Percentiles rank a stretch among this genome's conserved stretches.
Conservation (phyloP, 92 coral and sea anemone species). For the Anthopleura xanthogrammica region DNA sequence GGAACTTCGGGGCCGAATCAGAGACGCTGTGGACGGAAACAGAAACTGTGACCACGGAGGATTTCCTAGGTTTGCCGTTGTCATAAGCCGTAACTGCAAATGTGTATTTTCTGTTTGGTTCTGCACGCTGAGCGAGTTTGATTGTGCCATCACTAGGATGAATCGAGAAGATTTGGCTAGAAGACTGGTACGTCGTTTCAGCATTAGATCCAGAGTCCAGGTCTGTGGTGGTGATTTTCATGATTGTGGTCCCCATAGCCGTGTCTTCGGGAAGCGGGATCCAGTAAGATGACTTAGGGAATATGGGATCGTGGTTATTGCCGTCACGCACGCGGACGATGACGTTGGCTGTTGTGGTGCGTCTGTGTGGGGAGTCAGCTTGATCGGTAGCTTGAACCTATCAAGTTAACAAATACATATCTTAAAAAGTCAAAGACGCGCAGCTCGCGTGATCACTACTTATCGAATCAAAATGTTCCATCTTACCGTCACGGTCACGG, state of each 20-base stretch:
- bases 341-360: conserved; percentile 67
- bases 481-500: too few relatives aligned
- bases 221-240: conserved; percentile 73
- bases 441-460: too few relatives aligned
- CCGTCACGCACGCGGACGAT: conserved; percentile 73
- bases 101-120: conserved; percentile 49
- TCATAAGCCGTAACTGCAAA: conserved; percentile 73
- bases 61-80: conserved; percentile 65
- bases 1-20: conserved; percentile 66
- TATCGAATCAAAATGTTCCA: too few relatives aligned
- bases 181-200: conserved; percentile 53
- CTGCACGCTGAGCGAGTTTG: conserved; percentile 43
- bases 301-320: conserved; percentile 81
- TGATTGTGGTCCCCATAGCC: conserved; percentile 46
- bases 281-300: conserved; percentile 90
- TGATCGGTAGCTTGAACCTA: conserved; percentile 83
- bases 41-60: conserved; percentile 60
- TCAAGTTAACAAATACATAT: not conserved
- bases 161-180: conserved; percentile 50
- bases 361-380: conserved; percentile 57
- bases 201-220: conserved; percentile 75
- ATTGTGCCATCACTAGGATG: conserved; percentile 60
- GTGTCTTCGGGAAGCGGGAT: conserved; percentile 56
- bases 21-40: conserved; percentile 66
- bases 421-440: too few relatives aligned